Base-by-base conservation (phyloP, 2,113 vertebrate species). In the Malurus alboscapulatus region DNA sequence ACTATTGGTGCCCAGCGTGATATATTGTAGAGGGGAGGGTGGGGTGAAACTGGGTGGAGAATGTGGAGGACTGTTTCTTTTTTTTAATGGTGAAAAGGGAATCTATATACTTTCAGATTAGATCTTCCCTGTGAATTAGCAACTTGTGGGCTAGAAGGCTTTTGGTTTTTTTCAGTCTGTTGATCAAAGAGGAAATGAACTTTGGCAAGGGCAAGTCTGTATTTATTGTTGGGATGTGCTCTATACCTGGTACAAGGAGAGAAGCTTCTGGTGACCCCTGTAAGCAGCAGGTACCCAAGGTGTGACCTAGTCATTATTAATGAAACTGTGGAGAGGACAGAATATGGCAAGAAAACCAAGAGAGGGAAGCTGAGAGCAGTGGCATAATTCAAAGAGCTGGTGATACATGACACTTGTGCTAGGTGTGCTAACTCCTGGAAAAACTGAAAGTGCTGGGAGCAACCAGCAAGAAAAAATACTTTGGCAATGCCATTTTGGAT, bases 1-100 rank as follows among this genome's bases (percentile, higher is more conserved):
- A 16, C n/a, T 42, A 30, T 27, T 3, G 2, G 14, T 42, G 26
- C 32, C 20, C 38, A 24, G 38, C 21, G 21, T 0, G 0, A 17
- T 50, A 30, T 55, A 7, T 32, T 59, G 40, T 2, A n/a, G 30
- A 73, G 7, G 7, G 21, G 34, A 81, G 45, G 21, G 61, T 12
- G n/a, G 6, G 7, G 13, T 79, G 36, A 72, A 50, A 53, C 29
- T 74, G 45, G 12, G 17, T 62, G 24, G 3, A 10, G 13, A 66
- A 69, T 15, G 14, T 68, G 51, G 26, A 53, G 5, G 34, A n/a
- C 1, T 11, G 1, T n/a, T 16, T 81, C 1, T 18, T 1, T 8
- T 36, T 29, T 53, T 84, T 69, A 42, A 26, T 59, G 8, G 8
- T 54, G 55, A 16, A 42, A 81, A 30, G 26, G 26, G 3, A 65